Evolutionary conservation across 2,888 invertebrate genomes (phyloP).

Genomic region (Baronia brevicornis): DNA sequence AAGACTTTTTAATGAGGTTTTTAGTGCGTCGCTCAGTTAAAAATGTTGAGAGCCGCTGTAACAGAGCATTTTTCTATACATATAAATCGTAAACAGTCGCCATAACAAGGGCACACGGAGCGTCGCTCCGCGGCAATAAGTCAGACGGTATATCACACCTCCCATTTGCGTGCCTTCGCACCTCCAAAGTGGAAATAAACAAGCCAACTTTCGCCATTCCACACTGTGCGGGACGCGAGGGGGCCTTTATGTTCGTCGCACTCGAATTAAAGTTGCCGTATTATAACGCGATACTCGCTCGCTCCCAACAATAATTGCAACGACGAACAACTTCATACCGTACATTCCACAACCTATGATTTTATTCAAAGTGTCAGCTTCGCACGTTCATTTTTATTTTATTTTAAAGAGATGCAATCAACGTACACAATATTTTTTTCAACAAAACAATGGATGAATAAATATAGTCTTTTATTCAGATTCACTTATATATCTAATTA

Average conservation of each 20-base stretch:
- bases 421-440: too few species aligned
- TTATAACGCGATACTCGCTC: slow-evolving; percentile 35
- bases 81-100: slow-evolving; percentile 10
- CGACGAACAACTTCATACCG: not conserved
- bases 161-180: slow-evolving; percentile 43
- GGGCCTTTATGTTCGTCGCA: slow-evolving; percentile 39
- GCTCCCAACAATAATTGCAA: slow-evolving; percentile 27
- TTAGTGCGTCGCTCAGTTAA: too few species aligned
- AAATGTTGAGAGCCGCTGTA: too few species aligned
- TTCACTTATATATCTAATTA: too few species aligned
- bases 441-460: too few species aligned
- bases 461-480: too few species aligned
- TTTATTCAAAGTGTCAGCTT: too few species aligned
- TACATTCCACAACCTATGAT: too few species aligned
- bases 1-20: too few species aligned
- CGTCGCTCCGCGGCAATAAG: slow-evolving; percentile 31
- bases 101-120: slow-evolving; percentile 13
- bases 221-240: slow-evolving; percentile 35
- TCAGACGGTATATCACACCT: slow-evolving; percentile 45
- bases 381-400: too few species aligned
- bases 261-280: slow-evolving; percentile 47
- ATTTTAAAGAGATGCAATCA: too few species aligned
- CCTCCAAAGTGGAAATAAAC: slow-evolving; percentile 55
- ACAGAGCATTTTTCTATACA: not conserved
- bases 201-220: slow-evolving; percentile 59